Percentiles rank a stretch among this genome's conserved stretches.
Evolutionary conservation across 2,888 invertebrate genomes (phyloP).

Genomic region (Synergus umbraculus): DNA sequence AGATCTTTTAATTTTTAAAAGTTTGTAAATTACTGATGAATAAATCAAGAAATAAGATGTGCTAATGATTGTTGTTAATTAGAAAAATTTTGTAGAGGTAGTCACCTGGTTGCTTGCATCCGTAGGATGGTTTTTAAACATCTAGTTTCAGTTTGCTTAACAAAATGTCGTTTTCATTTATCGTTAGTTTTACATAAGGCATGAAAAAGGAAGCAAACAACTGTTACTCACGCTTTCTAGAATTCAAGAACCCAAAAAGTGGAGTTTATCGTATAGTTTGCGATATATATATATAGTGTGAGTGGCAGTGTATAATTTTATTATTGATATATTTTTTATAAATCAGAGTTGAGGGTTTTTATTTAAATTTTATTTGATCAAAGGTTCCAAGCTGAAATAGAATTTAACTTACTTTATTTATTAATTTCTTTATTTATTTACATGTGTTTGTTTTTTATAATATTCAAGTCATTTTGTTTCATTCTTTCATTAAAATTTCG

Average conservation of each 20-base stretch:
- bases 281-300: not conserved
- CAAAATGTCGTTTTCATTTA: conserved; percentile 20
- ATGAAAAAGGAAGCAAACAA: not conserved
- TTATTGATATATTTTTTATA: not conserved
- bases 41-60: not conserved
- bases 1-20: not conserved
- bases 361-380: not conserved
- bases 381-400: not conserved
- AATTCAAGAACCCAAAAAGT: not conserved
- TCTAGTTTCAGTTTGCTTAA: conserved; percentile 33
- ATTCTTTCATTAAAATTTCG: conserved; percentile 4
- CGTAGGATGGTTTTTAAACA: not conserved
- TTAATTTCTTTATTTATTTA: not conserved
- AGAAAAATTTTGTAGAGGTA: not conserved
- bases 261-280: not conserved
- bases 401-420: not conserved
- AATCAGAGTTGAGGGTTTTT: not conserved
- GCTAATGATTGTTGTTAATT: not conserved
- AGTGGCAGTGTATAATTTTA: not conserved
- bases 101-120: not conserved
- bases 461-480: not conserved
- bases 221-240: conserved; percentile 6
- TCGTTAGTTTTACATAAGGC: conserved; percentile 13
- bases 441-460: not conserved
- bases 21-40: conserved; percentile 1